phyloP scores from a whole-genome alignment of 2,797 vertebrate species.

The Protonibea diacanthus region DNA sequence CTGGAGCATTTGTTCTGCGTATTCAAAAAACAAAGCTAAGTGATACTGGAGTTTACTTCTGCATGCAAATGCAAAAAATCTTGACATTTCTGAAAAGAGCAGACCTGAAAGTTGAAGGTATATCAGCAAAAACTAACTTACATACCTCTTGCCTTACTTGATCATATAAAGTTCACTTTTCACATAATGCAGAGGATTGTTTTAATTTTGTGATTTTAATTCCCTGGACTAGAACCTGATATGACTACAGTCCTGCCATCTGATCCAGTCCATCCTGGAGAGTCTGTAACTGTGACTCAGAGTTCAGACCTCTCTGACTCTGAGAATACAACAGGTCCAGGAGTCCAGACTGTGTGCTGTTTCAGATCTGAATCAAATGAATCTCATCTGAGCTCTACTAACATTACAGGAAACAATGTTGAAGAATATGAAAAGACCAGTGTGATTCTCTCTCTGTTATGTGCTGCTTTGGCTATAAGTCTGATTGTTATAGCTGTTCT shows the following conservation, averaged over 20 bases:
- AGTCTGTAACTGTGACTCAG: conserved; percentile 22
- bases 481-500: conserved; percentile 25
- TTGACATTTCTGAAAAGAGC: conserved; percentile 5
- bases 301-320: conserved; percentile 37
- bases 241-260: neutral
- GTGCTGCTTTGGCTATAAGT: conserved; percentile 31
- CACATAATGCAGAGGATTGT: no score
- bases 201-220: neutral
- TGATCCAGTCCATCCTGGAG: neutral
- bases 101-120: conserved; percentile 58
- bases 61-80: neutral
- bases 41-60: conserved; percentile 61
- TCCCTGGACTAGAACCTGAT: neutral
- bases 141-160: neutral
- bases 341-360: conserved; percentile 36
- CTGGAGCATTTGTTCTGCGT: neutral
- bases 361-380: conserved; percentile 25
- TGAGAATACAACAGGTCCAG: conserved; percentile 5
- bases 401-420: neutral
- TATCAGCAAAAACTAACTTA: neutral
- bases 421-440: conserved; percentile 1
- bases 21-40: neutral
- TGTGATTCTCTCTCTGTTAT: neutral
- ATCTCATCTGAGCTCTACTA: neutral
- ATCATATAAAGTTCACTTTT: neutral